Percentiles rank a stretch among this genome's conserved stretches.
phyloP scores from a whole-genome alignment of 2,797 vertebrate genomes.

The Dermochelys coriacea region DNA sequence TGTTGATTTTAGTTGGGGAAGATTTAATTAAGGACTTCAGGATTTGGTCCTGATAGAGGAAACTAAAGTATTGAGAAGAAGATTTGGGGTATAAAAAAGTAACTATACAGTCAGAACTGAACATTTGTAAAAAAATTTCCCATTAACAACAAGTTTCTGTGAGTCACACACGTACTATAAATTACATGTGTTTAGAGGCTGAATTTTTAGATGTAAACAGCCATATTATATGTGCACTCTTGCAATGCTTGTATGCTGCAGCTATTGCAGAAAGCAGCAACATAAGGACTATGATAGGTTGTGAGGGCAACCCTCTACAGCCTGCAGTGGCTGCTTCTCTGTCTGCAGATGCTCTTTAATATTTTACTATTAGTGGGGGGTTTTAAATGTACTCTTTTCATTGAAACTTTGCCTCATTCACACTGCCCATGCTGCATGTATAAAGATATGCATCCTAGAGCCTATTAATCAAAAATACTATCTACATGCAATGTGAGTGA shows the following conservation, averaged over 20 bases:
- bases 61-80: conserved; percentile 12
- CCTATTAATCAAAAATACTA: background rate
- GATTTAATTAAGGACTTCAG: background rate
- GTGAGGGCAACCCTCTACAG: background rate
- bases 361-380: background rate
- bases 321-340: background rate
- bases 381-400: background rate
- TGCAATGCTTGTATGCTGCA: conserved; percentile 12
- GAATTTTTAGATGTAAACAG: conserved; percentile 61
- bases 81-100: conserved; percentile 42
- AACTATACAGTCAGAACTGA: conserved; percentile 43
- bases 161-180: conserved; percentile 48
- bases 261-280: conserved; percentile 32
- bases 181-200: conserved; percentile 43
- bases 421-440: background rate
- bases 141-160: conserved; percentile 62
- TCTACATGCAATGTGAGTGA: background rate
- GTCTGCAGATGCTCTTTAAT: background rate
- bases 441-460: background rate
- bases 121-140: conserved; percentile 15
- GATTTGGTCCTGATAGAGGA: background rate
- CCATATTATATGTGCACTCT: conserved; percentile 29
- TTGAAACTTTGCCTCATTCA: background rate
- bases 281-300: conserved; percentile 4
- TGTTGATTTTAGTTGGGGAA: background rate